Base-by-base conservation (phyloP, 2,888 invertebrate genomes). In the Orthosia gothica region DNA sequence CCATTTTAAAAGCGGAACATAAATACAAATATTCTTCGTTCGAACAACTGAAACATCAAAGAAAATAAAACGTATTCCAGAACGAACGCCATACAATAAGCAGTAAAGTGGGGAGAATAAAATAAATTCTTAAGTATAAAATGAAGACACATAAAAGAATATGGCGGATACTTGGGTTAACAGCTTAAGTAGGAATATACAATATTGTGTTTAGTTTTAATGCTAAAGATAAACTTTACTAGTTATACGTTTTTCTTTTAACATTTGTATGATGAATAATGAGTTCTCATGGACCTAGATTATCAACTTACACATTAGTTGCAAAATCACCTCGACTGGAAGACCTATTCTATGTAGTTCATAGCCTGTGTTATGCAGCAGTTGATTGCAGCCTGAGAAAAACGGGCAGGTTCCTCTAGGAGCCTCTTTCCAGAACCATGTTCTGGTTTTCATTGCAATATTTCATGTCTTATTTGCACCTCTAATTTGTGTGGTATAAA, bases 101-200 rank as follows among this genome's bases (percentile, higher is more conserved):
- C 73, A 73, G 50, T 78, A 67, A 73, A 78, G 54, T 78, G 73
- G 49, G 55, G 62, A 55, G 45, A 49, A 59, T 68, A 59, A 78
- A 67, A 79, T 79, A 73, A 67, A 63, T 72, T 66, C 57, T 72
- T 66, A 58, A 57, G 57, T 67, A 72, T 58, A 62, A 70, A 79
- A 68, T 50, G 54, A 79, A 73, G 32, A 79, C 23, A 59, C 63
- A 63, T 71, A 73, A 67, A 78, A 78, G 49, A 64, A 59, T 65
- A 74, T 66, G 58, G 74, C 58, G 40, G 52, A 47, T 54, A 52
- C 66, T 66, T 66, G 66, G 20, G 65, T 62, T 61, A 62, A 65
- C 50, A 32, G 13, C 49, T 70, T n/a, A n/a, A 50, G 32, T 16
- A 57, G 26, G 52, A 55, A 79, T 79, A 57, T 47, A 59, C 52